A percentile compares a stretch with the other conserved stretches of the same genome.
Conservation (phyloP, 2,888 invertebrate species). For the Copidosoma aretas region DNA sequence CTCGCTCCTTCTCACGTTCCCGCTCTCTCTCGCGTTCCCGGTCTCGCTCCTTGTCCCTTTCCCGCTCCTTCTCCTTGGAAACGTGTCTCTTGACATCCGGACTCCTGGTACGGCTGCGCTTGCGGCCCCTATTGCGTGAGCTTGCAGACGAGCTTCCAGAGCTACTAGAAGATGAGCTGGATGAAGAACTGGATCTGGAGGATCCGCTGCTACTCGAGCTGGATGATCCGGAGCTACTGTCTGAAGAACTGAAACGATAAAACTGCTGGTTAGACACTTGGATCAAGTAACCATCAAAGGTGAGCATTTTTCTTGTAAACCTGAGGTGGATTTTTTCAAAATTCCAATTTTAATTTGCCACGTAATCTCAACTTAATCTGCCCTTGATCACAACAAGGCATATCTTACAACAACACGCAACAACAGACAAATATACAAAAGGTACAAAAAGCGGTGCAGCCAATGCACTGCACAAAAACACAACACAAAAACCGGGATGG, state of each 20-base stretch:
- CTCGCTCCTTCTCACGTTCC: slow-evolving; percentile 58
- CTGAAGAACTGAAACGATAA: slow-evolving; percentile 70
- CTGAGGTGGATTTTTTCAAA: too few species aligned
- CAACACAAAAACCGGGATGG: too few species aligned
- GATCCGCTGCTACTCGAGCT: slow-evolving; percentile 65
- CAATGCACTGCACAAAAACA: too few species aligned
- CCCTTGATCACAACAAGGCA: too few species aligned
- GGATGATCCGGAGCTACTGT: slow-evolving; percentile 73
- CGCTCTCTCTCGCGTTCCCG: slow-evolving; percentile 56
- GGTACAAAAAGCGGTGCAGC: too few species aligned
- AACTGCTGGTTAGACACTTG: too few species aligned
- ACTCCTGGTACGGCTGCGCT: slow-evolving; percentile 61
- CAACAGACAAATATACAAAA: too few species aligned
- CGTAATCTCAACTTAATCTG: too few species aligned
- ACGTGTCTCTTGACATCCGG: slow-evolving; percentile 61
- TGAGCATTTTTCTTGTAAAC: too few species aligned
- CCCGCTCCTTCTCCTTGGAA: slow-evolving; percentile 61
- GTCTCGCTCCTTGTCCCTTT: slow-evolving; percentile 63
- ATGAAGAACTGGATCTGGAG: slow-evolving; percentile 74
- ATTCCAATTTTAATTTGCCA: too few species aligned
- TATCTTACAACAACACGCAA: too few species aligned
- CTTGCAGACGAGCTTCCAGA: slow-evolving; percentile 69
- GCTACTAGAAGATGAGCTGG: slow-evolving; percentile 80
- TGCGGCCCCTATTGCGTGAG: slow-evolving; percentile 72
- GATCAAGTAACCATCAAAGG: too few species aligned